Evolutionary conservation across 1,140 invertebrate species (phyloP), one percentile per base, ranked within the genome.

Genomic region (Pteromalus puparum): DNA sequence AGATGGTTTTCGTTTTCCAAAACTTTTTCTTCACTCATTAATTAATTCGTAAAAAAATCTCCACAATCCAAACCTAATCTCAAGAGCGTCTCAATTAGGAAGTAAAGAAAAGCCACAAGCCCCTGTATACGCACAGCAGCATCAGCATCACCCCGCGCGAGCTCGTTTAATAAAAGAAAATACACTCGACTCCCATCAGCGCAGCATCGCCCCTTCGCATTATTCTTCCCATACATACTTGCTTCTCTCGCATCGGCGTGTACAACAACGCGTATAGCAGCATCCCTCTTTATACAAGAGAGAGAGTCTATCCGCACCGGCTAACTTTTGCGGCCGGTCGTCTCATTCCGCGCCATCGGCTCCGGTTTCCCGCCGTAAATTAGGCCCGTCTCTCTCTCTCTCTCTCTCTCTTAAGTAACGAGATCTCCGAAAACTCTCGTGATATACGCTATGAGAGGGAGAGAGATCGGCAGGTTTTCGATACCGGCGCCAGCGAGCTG

Each of bases 381-480:
- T 77, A 48, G 65, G 68, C 72, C 2, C 38, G 73, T n/a, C 73
- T 75, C 30, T n/a, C 73, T 75, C 30, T n/a, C 73, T 75, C 30
- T n/a, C 73, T 75, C 30, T n/a, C 73, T 75, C 30, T 0, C 34
- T 72, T 83, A 78, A 83, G 82, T 83, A 78, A 83, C 74, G 74
- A 83, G 73, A 83, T 76, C 38, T 38, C 13, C 53, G 70, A 46
- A 18, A 34, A 46, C 1, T 38, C 34, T 34, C 21, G 34, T 34
- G 15, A 18, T 70, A 21, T 73, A 38, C 21, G 5, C 38, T 4
- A 15, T 42, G 30, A 34, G 30, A 34, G 30, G 30, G 10, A 5
- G 13, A 12, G 38, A 30, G 48, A 77, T 77, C 75, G 75, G 42
- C 75, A 34, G 48, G 75, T 77, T 28, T 26, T n/a, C n/a, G n/a